Base-by-base conservation (phyloP, 2,797 vertebrate genomes). In the Ctenopoma kingsleyae region DNA sequence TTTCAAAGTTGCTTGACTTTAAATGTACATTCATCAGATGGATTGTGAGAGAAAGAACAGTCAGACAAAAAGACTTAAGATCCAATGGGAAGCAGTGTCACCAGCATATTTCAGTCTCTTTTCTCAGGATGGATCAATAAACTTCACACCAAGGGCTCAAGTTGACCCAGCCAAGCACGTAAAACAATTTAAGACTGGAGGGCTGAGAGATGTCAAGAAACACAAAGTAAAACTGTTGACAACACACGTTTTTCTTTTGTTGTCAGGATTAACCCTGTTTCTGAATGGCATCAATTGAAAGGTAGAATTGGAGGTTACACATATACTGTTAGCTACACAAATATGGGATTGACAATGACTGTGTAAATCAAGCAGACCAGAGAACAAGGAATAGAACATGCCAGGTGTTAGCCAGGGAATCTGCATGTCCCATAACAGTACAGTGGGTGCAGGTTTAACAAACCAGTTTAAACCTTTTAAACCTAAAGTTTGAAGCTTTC, bases 111-210 rank as follows among this genome's bases (percentile, higher is more conserved):
- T 88, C 82, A 71, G 65, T 82, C 75, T 74, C 54, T 55, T 40
- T 67, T 67, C 77, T 61, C 50, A 8, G 50, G 72, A 41, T 7
- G 9, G 71, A 90, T 87, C 83, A 43, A 87, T 87, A 84, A 64
- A 74, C 62, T 54, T 80, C 71, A 75, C 77, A 65, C 53, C 32
- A 51, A 16, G 20, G 58, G 71, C 46, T 72, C 35, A 59, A 65
- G 59, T 75, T 70, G 51, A 81, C 65, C 56, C 50, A 20, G 44
- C 41, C 32, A 49, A 71, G 35, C 58, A 66, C 67, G 48, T 64
- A 69, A 70, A 76, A 71, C 62, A 30, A 66, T 73, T 72, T 27
- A 27, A 50, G 59, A 73, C 17, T 15, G 36, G 30, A 40, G 35
- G 46, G 57, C 48, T 51, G 54, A 59, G 32, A 52, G 67, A 72